Evolutionary conservation across 2,888 invertebrate genomes (phyloP).

Genomic region (Conops quadrifasciatus): DNA sequence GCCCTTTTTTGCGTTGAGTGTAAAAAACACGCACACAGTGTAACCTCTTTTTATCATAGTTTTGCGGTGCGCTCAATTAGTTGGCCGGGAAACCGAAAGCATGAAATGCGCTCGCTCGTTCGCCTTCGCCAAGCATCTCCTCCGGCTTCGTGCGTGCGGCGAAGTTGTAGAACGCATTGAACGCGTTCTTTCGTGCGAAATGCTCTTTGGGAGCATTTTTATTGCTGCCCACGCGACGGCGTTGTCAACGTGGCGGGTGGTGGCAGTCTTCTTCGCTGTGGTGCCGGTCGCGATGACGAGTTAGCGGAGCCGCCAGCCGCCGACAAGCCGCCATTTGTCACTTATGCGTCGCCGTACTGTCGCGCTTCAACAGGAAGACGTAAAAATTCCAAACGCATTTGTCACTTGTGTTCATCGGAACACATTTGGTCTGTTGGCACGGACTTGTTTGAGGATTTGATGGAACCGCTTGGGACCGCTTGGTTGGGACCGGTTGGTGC

Average conservation of each 20-base stretch:
- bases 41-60: background rate
- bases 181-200: background rate
- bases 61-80: conserved; percentile 15
- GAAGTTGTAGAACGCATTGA: too few species aligned
- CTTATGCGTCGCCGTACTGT: conserved; percentile 18
- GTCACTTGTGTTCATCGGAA: conserved; percentile 37
- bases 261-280: conserved; percentile 52
- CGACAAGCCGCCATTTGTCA: background rate
- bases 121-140: background rate
- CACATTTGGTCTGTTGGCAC: background rate
- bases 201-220: conserved; percentile 6
- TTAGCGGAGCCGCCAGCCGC: conserved; percentile 29
- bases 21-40: too few species aligned
- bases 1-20: too few species aligned
- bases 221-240: conserved; percentile 30
- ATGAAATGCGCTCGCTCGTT: conserved; percentile 15
- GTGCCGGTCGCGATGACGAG: background rate
- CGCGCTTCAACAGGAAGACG: conserved; percentile 45
- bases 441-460: background rate
- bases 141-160: background rate
- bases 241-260: conserved; percentile 34
- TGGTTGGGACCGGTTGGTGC: too few species aligned
- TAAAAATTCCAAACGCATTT: conserved; percentile 45
- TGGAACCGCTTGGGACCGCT: too few species aligned
- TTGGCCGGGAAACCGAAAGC: conserved; percentile 7